Evolutionary conservation across 2,113 vertebrate species (phyloP).

Genomic region (Notothenia rossii): DNA sequence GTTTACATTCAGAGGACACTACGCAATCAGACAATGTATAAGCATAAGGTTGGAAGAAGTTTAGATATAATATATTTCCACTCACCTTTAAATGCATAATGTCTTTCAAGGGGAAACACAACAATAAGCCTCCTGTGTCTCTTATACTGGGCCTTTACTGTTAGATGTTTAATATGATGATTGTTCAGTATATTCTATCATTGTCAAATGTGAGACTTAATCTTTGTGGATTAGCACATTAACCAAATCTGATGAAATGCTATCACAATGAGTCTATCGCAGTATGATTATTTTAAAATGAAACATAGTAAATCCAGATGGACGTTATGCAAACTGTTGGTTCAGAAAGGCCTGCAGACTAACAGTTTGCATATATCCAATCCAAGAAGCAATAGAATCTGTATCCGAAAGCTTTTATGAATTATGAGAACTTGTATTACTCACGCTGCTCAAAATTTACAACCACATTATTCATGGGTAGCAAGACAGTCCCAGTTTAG

Average conservation of each 20-base stretch:
- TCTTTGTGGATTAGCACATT: not conserved
- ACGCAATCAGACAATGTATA: not conserved
- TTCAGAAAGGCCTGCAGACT: constrained; percentile 30
- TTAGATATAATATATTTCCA: not conserved
- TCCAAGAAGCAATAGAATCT: constrained; percentile 80
- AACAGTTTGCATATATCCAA: constrained; percentile 38
- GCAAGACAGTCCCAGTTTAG: constrained; percentile 65
- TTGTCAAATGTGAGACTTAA: constrained; percentile 10
- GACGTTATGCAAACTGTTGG: constrained; percentile 40
- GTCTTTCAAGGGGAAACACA: not conserved
- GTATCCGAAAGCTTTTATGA: constrained; percentile 83
- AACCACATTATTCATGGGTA: constrained; percentile 73
- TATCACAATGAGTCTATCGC: not conserved
- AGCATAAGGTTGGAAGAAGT: not conserved
- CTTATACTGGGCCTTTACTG: not conserved
- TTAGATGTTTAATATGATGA: not conserved
- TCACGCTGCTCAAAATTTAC: constrained; percentile 79
- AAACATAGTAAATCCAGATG: constrained; percentile 25
- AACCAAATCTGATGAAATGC: not conserved
- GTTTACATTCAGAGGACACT: too few species aligned
- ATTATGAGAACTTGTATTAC: constrained; percentile 77
- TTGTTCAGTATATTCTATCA: constrained; percentile 6
- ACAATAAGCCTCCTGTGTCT: not conserved
- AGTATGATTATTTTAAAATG: not conserved
- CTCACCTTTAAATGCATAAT: not conserved